phyloP scores from a whole-genome alignment of 2,888 invertebrate species.

The Yponomeuta cagnagella region DNA sequence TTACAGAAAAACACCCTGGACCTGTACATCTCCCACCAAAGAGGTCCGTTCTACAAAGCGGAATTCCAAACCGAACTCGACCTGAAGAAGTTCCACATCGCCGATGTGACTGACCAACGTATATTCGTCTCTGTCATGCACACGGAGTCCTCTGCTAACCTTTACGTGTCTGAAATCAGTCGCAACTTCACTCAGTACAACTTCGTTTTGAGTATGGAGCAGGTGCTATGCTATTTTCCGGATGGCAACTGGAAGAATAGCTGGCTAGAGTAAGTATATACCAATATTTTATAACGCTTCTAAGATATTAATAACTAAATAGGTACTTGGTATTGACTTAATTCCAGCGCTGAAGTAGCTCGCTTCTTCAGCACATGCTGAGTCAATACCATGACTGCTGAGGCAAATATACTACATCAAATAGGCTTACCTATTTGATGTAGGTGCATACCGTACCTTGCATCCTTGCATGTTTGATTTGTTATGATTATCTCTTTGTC shows the following conservation, averaged over 20 bases:
- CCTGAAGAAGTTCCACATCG: slow-evolving; percentile 83
- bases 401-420: too few relatives aligned
- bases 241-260: slow-evolving; percentile 87
- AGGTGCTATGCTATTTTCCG: slow-evolving; percentile 89
- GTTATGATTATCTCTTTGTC: too few relatives aligned
- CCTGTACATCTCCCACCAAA: slow-evolving; percentile 85
- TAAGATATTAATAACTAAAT: too few relatives aligned
- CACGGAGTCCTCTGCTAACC: slow-evolving; percentile 80
- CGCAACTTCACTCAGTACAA: slow-evolving; percentile 78
- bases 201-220: slow-evolving; percentile 86
- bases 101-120: slow-evolving; percentile 87
- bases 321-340: too few relatives aligned
- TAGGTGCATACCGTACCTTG: too few relatives aligned
- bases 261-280: slow-evolving; percentile 84
- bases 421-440: too few relatives aligned
- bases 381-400: too few relatives aligned
- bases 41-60: slow-evolving; percentile 81
- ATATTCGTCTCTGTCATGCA: slow-evolving; percentile 90
- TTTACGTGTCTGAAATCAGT: slow-evolving; percentile 87
- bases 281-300: slow-evolving; percentile 15
- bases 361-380: too few relatives aligned
- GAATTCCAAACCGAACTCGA: slow-evolving; percentile 83
- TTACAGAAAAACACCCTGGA: slow-evolving; percentile 73
- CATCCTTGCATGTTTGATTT: too few relatives aligned
- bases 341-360: too few relatives aligned